phyloP scores from a whole-genome alignment of 2,797 vertebrate species.

The Ptychadena robeensis region DNA sequence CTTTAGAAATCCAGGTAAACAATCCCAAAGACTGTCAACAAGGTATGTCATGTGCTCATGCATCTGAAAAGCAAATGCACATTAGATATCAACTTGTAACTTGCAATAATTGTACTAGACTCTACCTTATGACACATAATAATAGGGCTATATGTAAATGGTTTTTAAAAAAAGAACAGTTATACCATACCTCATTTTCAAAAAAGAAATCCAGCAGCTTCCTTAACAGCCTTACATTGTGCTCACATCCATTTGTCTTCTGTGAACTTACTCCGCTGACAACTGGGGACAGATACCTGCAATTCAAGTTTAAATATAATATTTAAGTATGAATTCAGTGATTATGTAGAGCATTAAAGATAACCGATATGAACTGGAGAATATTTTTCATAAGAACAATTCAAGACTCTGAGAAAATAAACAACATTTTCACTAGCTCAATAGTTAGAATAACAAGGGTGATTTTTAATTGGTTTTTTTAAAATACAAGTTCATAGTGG shows the following conservation, averaged over 20 bases:
- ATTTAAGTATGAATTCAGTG: no score
- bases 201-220: constrained; percentile 82
- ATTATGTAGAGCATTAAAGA: no score
- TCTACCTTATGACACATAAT: no score
- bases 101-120: no score
- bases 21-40: constrained; percentile 93
- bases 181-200: constrained; percentile 81
- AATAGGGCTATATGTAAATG: not conserved
- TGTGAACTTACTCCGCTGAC: constrained; percentile 64
- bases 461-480: no score
- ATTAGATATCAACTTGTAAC: no score
- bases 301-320: no score
- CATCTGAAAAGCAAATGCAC: constrained; percentile 70
- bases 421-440: no score
- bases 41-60: constrained; percentile 88
- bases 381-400: no score
- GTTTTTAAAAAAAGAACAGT: not conserved
- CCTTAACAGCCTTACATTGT: constrained; percentile 72
- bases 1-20: constrained; percentile 82
- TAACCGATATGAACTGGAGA: not conserved
- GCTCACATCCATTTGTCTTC: constrained; percentile 66
- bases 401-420: no score
- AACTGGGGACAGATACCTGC: constrained; percentile 77
- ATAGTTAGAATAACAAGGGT: no score
- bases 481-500: no score